Percentiles rank a stretch among this genome's conserved stretches.
phyloP scores from a whole-genome alignment of 2,797 vertebrate species.

The Manis javanica region DNA sequence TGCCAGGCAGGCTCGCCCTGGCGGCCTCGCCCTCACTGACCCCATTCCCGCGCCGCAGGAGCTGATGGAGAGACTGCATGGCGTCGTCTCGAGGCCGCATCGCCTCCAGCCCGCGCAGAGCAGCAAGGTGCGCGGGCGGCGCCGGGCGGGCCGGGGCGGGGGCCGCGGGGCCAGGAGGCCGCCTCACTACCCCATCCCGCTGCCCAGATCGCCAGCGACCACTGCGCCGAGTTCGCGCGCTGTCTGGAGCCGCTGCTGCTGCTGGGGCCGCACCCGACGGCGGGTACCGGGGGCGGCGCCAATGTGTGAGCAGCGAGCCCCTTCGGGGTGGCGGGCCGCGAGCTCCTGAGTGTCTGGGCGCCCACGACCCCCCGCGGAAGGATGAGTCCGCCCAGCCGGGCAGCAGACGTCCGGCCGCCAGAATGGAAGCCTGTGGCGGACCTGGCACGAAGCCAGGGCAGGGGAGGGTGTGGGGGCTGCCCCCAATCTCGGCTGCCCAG shows the following conservation, averaged over 20 bases:
- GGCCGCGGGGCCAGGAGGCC: no score
- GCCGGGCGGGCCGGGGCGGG: accelerated
- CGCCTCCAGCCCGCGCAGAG: conserved; percentile 92
- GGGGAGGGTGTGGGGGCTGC: not conserved
- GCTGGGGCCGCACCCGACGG: conserved; percentile 87
- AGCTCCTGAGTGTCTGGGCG: not conserved
- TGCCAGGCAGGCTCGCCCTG: not conserved
- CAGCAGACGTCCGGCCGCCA: not conserved
- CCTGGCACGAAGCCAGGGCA: accelerated
- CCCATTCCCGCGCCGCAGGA: conserved; percentile 86
- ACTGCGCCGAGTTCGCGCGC: conserved; percentile 92
- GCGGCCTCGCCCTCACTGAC: not conserved
- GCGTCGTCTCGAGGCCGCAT: conserved; percentile 93
- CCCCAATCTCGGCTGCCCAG: not conserved
- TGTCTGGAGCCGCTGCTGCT: conserved; percentile 93
- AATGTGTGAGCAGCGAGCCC: conserved; percentile 45
- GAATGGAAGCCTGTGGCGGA: accelerated
- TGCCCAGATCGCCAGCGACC: conserved; percentile 94
- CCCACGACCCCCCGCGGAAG: accelerated
- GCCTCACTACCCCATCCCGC: not conserved
- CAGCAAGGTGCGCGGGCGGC: conserved; percentile 89
- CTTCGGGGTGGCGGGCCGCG: no score
- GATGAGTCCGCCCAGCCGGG: accelerated
- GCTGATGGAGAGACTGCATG: conserved; percentile 94
- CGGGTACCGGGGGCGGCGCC: conserved; percentile 77